Base-by-base conservation (phyloP, 2,888 invertebrate species). In the Hyppa rectilinea region DNA sequence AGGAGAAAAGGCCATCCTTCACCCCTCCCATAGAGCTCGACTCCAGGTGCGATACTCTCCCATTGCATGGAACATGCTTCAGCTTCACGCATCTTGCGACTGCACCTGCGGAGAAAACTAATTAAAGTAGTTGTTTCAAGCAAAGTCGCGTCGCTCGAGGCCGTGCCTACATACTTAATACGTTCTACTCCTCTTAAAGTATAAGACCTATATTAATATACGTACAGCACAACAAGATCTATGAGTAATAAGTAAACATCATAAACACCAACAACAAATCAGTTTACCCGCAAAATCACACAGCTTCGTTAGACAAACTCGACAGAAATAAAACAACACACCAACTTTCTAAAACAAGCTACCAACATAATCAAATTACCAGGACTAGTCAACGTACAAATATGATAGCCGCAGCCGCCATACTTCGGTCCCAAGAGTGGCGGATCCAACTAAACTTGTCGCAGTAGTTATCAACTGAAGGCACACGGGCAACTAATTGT, bases 281-380 rank as follows among this genome's bases (percentile, higher is more conserved):
- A 58, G 45, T 50, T 29, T 12, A 36, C 43, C 38, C 36, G 43
- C 40, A 62, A 68, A 12, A 63, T 38, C 40, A 73, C 40, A 47
- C 40, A 52, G 34, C n/a, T 45, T 80, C 23, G 59, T 63, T 68
- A 56, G 49, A 40, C n/a, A 50, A 31, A 45, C 36, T 36, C 5
- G 77, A 76, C 65, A 73, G 40, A 73, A 81, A 69, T 75, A 66
- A 80, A 81, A 80, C 81, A 77, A 78, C 59, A 72, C 61, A 59
- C 75, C 66, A 79, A 80, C 75, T 63, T 76, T 79, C 77, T 66
- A 80, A 84, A 84, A 78, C 77, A 80, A 71, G 69, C 76, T 65
- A 69, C 72, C 72, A 74, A 81, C 74, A 58, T 86, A 86, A 88
- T 88, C 80, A 81, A 83, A 85, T 88, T 87, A 87, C 73, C 73